Base-by-base conservation (phyloP, 2,888 invertebrate species). In the Aethes cnicana region DNA sequence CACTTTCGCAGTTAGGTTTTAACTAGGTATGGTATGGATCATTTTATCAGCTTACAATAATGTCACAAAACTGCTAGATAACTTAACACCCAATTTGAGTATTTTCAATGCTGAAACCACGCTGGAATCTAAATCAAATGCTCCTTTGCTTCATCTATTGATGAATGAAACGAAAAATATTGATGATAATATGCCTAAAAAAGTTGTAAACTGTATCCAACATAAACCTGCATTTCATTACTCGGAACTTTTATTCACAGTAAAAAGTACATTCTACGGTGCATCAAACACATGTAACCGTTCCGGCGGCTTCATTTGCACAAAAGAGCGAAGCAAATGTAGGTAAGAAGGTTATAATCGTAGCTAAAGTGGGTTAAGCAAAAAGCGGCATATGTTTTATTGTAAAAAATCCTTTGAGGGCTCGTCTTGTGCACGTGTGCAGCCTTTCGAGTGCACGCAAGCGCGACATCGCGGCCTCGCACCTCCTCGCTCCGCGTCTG, bases 321-420 rank as follows among this genome's bases (percentile, higher is more conserved):
- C 80, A 83, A 87, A 71, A 81, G 79, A 80, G 74, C 81, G 76
- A 59, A 77, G 82, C 85, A 78, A 88, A 88, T 87, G 83, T 88
- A 86, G 87, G 89, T 89, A 88, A 88, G 89, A 87, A 85, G 88
- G 88, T 83, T 82, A 87, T 88, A 78, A 88, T 87, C 88, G 84
- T 81, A 73, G 75, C 80, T 74, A 84, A 88, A 88, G 87, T 88
- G 86, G 88, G 88, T 89, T 88, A 89, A 86, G 87, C 84, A 85
- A 88, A 88, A 87, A 84, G 80, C 82, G 84, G 84, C 87, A 88
- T 82, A 85, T 86, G 85, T 85, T 86, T 84, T 84, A 77, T 84
- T 82, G 73, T 77, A 87, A 88, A 88, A 89, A 88, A 85, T 80
- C 81, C 79, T 81, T 84, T 86, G 76, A 81, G 77, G 68, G 60